These are phyloP conservation scores for Lepidotrigona ventralis DNA, from an alignment of 1,140 invertebrate genomes.

Conservation along the genomic window DNA sequence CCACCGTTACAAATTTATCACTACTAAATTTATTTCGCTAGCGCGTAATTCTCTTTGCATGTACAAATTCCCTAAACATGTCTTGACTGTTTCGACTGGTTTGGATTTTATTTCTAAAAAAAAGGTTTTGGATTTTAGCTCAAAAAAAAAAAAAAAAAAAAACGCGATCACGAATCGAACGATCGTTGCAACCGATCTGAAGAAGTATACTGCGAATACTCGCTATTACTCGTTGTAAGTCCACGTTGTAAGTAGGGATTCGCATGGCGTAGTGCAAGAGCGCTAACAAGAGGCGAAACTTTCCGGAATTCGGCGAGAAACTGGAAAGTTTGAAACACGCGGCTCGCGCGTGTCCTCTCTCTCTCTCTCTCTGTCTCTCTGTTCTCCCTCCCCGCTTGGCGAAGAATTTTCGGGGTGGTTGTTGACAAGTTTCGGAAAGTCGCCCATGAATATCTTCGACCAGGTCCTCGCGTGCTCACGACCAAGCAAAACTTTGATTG, in stretches of 20 bases:
- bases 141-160: too few species aligned
- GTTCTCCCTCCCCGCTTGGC: background rate
- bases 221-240: background rate
- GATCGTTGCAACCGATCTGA: conserved; percentile 12
- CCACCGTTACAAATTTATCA: too few species aligned
- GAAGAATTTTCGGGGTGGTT: conserved; percentile 42
- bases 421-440: conserved; percentile 58
- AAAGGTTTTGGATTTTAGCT: too few species aligned
- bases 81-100: too few species aligned
- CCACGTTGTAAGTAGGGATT: conserved; percentile 27
- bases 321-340: conserved; percentile 46
- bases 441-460: conserved; percentile 47
- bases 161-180: background rate
- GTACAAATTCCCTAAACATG: too few species aligned
- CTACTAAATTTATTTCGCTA: too few species aligned
- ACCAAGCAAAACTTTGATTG: conserved; percentile 35
- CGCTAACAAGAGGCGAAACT: conserved; percentile 41
- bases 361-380: background rate
- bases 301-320: conserved; percentile 58
- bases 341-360: background rate
- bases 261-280: conserved; percentile 33
- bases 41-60: too few species aligned
- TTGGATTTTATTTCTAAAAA: background rate
- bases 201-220: background rate
- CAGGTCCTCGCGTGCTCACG: conserved; percentile 8